Evolutionary conservation across 2,888 invertebrate species (phyloP).

Genomic region (Dicyrtomina minuta): DNA sequence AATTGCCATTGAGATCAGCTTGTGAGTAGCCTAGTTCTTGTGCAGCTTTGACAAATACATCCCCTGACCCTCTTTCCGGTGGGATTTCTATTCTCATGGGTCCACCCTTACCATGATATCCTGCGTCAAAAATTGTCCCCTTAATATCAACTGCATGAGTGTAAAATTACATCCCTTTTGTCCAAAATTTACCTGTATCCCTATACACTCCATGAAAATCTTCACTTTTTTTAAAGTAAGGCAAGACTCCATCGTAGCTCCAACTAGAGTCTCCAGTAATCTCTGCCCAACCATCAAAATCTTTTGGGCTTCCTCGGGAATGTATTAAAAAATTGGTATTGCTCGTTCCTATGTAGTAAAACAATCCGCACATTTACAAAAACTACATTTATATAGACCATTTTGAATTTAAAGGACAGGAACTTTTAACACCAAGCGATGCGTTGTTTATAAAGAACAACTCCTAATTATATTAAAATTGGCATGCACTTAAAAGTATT

Average conservation of each 20-base stretch:
- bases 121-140: constrained; percentile 18
- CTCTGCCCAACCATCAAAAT: constrained; percentile 45
- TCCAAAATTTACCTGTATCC: background rate
- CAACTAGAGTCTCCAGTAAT: constrained; percentile 40
- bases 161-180: background rate
- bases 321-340: constrained; percentile 4
- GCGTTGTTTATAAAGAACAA: too few relatives aligned
- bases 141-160: constrained; percentile 4
- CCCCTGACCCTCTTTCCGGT: constrained; percentile 24
- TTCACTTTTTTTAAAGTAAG: constrained; percentile 41
- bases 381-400: too few relatives aligned
- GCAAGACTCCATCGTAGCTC: constrained; percentile 45
- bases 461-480: too few relatives aligned
- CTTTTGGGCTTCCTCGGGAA: constrained; percentile 29
- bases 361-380: too few relatives aligned
- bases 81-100: constrained; percentile 13
- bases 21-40: constrained; percentile 46
- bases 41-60: constrained; percentile 43
- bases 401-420: too few relatives aligned
- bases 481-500: constrained; percentile 50
- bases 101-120: constrained; percentile 27
- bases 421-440: too few relatives aligned
- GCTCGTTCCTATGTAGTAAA: too few relatives aligned
- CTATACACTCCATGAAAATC: constrained; percentile 34
- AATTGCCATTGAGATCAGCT: constrained; percentile 43